Conservation (phyloP, 2,113 vertebrate genomes). For the Crocuta crocuta region DNA sequence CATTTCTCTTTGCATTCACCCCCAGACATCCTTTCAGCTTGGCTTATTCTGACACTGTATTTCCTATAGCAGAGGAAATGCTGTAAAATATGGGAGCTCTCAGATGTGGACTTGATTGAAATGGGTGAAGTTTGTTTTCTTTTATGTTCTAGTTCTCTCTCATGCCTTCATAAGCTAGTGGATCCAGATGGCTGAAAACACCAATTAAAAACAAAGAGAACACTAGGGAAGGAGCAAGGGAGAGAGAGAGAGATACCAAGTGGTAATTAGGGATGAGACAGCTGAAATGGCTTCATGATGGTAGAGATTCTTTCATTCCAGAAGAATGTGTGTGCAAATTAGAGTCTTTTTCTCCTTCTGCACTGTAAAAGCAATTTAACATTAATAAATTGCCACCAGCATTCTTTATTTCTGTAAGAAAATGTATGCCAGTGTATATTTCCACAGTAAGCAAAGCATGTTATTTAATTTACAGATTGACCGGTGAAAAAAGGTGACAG, state of each 20-base stretch:
- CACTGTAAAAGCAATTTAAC: conserved; percentile 78
- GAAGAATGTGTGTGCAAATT: conserved; percentile 84
- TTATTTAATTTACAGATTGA: conserved; percentile 77
- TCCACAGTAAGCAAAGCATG: conserved; percentile 56
- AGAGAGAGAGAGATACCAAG: conserved; percentile 82
- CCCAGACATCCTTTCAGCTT: conserved; percentile 46
- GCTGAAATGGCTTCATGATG: conserved; percentile 88
- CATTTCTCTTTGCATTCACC: conserved; percentile 54
- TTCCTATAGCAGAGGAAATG: conserved; percentile 61
- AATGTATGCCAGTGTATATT: conserved; percentile 68
- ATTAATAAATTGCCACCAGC: conserved; percentile 74
- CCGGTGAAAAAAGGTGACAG: not conserved
- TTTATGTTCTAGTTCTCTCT: conserved; percentile 73
- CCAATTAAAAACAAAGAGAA: conserved; percentile 85
- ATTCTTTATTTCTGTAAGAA: conserved; percentile 80
- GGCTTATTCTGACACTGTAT: conserved; percentile 52
- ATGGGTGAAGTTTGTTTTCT: conserved; percentile 77
- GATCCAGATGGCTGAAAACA: conserved; percentile 84
- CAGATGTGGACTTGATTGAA: conserved; percentile 68
- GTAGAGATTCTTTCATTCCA: conserved; percentile 82
- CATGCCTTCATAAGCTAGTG: conserved; percentile 74
- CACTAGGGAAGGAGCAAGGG: conserved; percentile 68
- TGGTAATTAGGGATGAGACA: conserved; percentile 86
- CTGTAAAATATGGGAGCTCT: conserved; percentile 53
- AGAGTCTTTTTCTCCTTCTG: conserved; percentile 67